Conservation (phyloP, 2,797 vertebrate genomes). For the Liasis olivaceus region DNA sequence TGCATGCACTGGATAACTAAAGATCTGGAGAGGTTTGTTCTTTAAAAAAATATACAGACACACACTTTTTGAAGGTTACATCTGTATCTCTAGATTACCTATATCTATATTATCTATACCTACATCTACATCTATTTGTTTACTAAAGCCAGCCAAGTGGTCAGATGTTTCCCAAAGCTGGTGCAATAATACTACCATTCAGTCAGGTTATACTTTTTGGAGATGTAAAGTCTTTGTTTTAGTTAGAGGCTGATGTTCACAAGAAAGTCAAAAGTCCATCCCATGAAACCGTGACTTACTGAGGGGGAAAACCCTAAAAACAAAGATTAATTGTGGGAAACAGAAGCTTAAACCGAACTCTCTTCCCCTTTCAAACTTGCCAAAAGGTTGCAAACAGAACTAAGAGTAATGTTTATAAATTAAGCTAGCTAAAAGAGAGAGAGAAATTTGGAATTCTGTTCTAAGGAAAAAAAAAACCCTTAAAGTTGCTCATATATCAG, state of each 20-base stretch:
- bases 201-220: neutral
- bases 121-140: neutral
- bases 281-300: neutral
- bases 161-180: neutral
- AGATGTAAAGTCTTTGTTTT: neutral
- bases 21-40: neutral
- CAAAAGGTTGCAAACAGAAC: neutral
- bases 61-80: neutral
- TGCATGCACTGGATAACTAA: slow-evolving; percentile 5
- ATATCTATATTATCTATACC: neutral
- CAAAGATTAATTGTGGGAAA: neutral
- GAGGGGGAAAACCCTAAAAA: neutral
- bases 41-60: neutral
- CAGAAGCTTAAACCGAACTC: neutral
- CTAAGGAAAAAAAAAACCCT: neutral
- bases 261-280: neutral
- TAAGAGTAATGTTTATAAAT: neutral
- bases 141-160: neutral
- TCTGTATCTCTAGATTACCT: neutral
- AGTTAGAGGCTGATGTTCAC: neutral
- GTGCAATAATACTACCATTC: neutral
- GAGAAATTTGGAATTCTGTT: neutral
- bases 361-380: neutral
- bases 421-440: neutral
- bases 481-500: neutral